Evolutionary conservation across 2,113 vertebrate genomes (phyloP).

Genomic region (Acrocephalus arundinaceus): DNA sequence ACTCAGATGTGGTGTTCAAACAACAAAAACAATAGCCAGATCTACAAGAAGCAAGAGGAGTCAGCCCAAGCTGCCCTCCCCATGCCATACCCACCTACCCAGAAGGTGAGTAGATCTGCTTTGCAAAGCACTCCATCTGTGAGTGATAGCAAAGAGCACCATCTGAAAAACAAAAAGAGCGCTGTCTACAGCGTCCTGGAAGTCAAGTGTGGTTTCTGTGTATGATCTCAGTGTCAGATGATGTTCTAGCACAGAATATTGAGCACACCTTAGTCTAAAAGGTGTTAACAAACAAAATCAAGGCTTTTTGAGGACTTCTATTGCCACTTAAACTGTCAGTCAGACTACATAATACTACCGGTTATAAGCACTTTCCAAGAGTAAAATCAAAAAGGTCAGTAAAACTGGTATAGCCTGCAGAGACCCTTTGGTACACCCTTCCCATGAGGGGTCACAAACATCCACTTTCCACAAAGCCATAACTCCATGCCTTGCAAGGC

Average conservation of each 20-base stretch:
- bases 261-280: neutral
- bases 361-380: neutral
- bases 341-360: neutral
- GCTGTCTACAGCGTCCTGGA: constrained; percentile 14
- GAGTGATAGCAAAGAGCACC: constrained; percentile 48
- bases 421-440: neutral
- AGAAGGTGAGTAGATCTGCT: constrained; percentile 50
- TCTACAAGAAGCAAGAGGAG: constrained; percentile 9
- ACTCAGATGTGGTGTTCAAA: neutral
- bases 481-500: neutral
- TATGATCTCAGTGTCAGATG: neutral
- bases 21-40: neutral
- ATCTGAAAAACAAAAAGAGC: constrained; percentile 49
- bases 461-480: neutral
- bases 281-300: neutral
- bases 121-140: constrained; percentile 54
- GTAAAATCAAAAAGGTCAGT: neutral
- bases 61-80: constrained; percentile 34
- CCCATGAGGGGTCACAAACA: neutral
- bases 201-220: neutral
- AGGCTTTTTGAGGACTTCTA: neutral
- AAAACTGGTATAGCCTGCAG: neutral
- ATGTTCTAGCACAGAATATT: neutral
- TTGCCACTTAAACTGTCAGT: neutral
- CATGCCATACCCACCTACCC: constrained; percentile 9